A percentile compares a stretch with the other conserved stretches of the same genome.
Evolutionary conservation across 2,888 invertebrate species (phyloP).

Genomic region (Hololepta plana): DNA sequence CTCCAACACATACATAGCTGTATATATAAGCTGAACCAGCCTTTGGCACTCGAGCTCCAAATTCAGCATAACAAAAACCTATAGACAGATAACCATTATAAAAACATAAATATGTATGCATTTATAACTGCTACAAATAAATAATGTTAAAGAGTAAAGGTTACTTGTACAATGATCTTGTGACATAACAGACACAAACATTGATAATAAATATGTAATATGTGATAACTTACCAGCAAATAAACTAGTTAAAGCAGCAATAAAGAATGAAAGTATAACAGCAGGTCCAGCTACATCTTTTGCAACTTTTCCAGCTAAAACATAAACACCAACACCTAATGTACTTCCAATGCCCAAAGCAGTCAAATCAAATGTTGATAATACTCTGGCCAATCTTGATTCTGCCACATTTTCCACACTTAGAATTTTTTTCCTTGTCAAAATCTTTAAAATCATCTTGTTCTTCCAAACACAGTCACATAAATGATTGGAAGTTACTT

Average conservation of each 20-base stretch:
- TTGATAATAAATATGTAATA: constrained; percentile 3
- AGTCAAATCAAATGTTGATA: constrained; percentile 68
- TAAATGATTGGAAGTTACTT: too few relatives aligned
- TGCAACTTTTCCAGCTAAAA: constrained; percentile 70
- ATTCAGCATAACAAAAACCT: constrained; percentile 86
- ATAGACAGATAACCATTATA: constrained; percentile 1
- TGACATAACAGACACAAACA: too few relatives aligned
- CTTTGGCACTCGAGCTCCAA: constrained; percentile 74
- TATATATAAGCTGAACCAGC: constrained; percentile 89
- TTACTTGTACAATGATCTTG: neutral
- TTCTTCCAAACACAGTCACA: too few relatives aligned
- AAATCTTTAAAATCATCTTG: too few relatives aligned
- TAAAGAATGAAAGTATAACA: constrained; percentile 69
- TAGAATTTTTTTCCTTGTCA: too few relatives aligned
- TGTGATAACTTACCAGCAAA: constrained; percentile 52
- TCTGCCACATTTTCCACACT: too few relatives aligned
- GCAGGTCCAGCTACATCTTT: constrained; percentile 71
- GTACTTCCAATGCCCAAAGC: constrained; percentile 68
- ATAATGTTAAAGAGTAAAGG: too few relatives aligned
- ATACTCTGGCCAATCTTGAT: constrained; percentile 45
- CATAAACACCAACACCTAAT: constrained; percentile 81
- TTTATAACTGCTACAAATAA: too few relatives aligned
- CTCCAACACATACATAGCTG: constrained; percentile 84
- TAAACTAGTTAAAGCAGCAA: constrained; percentile 79
- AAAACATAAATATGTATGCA: too few relatives aligned